Base-by-base conservation (phyloP, 2,113 vertebrate species). In the Rhynchomys soricoides region DNA sequence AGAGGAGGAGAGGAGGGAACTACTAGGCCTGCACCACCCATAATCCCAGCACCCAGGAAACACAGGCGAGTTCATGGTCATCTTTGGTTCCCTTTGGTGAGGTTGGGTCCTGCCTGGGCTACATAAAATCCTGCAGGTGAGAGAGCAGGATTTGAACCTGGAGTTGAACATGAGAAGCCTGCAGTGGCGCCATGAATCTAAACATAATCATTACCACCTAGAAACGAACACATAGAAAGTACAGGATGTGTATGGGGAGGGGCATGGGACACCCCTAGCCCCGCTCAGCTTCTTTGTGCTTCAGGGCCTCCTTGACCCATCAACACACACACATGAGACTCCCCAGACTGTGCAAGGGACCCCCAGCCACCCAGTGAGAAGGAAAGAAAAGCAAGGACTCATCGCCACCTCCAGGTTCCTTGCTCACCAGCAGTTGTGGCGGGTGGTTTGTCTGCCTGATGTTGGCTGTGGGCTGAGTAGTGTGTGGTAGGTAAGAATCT, bases 261-360 rank as follows among this genome's bases (percentile, higher is more conserved):
- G 4, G 5, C 3, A 9, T 2, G 24, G 15, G 59, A 13, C 29
- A 16, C 64, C 52, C n/a, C 10, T 8, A 48, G 21, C 70, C 73
- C 94, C 19, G n/a, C 52, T 78, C 37, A 3, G 34, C 79, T 10
- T 62, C 48, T 68, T 57, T 78, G 5, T 3, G 5, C 15, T 3
- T 43, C 57, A 7, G 26, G 45, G 91, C 15, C 17, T 40, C 48
- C 4, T 0, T 4, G 7, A 43, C 43, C 31, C 62, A 52, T 1
- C 50, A 37, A 52, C 21, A 1, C 2, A 66, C 26, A 66, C 34
- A 2, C 34, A 52, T 52, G 48, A 55, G 52, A 73, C 34, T 29
- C 13, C 75, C 21, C 10, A 89, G 45, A 45, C 2, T 15, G 1
- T 1, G 1, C 1, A 13, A 15, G 5, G 26, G 9, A 1, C 9